Base-by-base conservation (phyloP, 2,113 vertebrate species). In the Heloderma charlesbogerti region DNA sequence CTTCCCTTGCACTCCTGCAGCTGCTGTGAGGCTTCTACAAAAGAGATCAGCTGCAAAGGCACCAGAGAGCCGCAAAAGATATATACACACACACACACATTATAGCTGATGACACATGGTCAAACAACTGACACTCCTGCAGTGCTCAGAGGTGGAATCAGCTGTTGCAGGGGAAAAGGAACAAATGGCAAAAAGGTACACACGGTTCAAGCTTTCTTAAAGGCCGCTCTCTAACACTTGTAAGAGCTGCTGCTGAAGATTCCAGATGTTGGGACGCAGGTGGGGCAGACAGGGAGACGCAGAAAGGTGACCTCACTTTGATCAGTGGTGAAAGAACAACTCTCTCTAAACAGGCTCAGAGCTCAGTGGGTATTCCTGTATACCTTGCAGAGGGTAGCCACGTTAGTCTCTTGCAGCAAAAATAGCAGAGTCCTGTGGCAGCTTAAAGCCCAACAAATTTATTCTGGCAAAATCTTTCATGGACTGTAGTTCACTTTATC, bases 111-210 rank as follows among this genome's bases (percentile, higher is more conserved):
- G 69, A 91, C 95, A 94, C 92, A 87, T 6, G 84, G 57, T 92
- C 95, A 94, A 91, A 92, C 92, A 94, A 92, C 86, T 84, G 91
- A 90, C 92, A 88, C 0, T 85, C 90, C 84, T 3, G 75, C 80
- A 51, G 89, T 0, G 60, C 88, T 81, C 15, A 91, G 88, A 86
- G 90, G 75, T 34, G 75, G 25, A 43, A n/a, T 2, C 3, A 40
- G 40, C 54, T 88, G 4, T 67, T 25, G 1, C 20, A 48, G 37
- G 3, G 27, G 18, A 25, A 6, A 43, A n/a, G 8, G 45, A 51
- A 77, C 89, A 51, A 89, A 29, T 18, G 16, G 60, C 27, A 79
- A 88, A 66, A 5, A 67, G 0, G 29, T 31, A 16, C 60, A 9
- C 34, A 25, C 69, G 43, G 54, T 13, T 63, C 27, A 54, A 60